Base-by-base conservation (phyloP, 2,113 vertebrate genomes). In the Serilophus lunatus region DNA sequence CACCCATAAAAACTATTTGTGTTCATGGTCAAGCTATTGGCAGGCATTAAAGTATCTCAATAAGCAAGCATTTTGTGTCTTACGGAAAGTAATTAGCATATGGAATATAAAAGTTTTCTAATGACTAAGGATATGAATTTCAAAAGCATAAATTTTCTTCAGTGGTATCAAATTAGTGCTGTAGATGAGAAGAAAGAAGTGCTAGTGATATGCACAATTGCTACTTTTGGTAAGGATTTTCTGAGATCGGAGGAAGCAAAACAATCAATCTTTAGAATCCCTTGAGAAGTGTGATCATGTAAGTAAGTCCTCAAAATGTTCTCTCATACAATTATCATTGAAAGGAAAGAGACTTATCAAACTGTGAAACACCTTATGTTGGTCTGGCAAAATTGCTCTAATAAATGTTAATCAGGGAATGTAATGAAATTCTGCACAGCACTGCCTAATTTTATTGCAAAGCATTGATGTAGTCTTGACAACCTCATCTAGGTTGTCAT, bases 391-490 rank as follows among this genome's bases (percentile, higher is more conserved):
- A 90, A 95, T 93, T 61, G 45, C 54, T 86, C 54, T 72, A 92
- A 80, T 86, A 68, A 90, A 90, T 82, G 57, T 85, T 82, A 95
- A 90, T 92, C 80, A 88, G 91, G 53, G 86, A 82, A 76, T 17
- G 18, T 60, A 94, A 94, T 90, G 49, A 92, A 80, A 93, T 79
- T 74, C 79, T 86, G 66, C 71, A 80, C 23, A 87, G 49, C 29
- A 16, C 33, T 82, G 69, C 49, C 57, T 90, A 22, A 85, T 86
- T 93, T 59, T 92, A 65, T 88, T 83, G 76, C 59, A 90, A 65
- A 82, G 79, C 57, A 71, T 68, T 60, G 78, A 90, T 70, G 72
- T 31, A 86, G 54, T 53, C 44, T 45, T 45, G 44, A 45, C 44
- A 45, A 45, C 44, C 18, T 45, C 44, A 45, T 45, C 44, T 45